A percentile compares a stretch with the other conserved stretches of the same genome.
These are phyloP conservation scores for Gadus macrocephalus DNA, from an alignment of 2,113 vertebrate genomes.

Conservation along the genomic window DNA sequence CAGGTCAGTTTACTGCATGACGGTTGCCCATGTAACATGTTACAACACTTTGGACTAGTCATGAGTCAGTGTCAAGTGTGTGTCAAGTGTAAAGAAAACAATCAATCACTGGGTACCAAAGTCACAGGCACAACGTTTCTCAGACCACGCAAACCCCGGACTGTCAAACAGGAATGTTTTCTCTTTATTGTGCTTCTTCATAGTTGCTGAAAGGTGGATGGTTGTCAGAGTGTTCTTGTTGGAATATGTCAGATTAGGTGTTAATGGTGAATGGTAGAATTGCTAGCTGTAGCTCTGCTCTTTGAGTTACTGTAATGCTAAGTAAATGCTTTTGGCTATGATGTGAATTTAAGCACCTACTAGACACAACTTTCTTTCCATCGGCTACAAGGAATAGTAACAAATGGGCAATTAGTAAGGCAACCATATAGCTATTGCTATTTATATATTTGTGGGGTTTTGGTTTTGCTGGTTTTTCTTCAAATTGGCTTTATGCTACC, in stretches of 20 bases:
- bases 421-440: too few species aligned
- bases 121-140: constrained; percentile 9
- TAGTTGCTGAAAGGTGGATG: constrained; percentile 23
- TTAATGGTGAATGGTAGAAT: constrained; percentile 22
- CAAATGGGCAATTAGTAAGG: too few species aligned
- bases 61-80: constrained; percentile 20
- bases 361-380: too few species aligned
- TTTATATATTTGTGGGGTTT: too few species aligned
- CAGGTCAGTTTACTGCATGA: background rate
- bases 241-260: constrained; percentile 37
- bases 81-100: constrained; percentile 8
- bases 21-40: constrained; percentile 13
- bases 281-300: constrained; percentile 13
- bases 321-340: background rate
- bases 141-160: constrained; percentile 18
- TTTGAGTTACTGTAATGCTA: too few species aligned
- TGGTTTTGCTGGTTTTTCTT: too few species aligned
- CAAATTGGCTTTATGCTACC: too few species aligned
- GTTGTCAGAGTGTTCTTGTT: constrained; percentile 40
- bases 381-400: too few species aligned
- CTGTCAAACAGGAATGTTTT: constrained; percentile 23
- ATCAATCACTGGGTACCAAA: constrained; percentile 29
- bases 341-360: background rate
- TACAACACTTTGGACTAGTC: constrained; percentile 36
- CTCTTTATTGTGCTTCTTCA: constrained; percentile 20